phyloP scores from a whole-genome alignment of 2,888 invertebrate species.

The Leucania comma region DNA sequence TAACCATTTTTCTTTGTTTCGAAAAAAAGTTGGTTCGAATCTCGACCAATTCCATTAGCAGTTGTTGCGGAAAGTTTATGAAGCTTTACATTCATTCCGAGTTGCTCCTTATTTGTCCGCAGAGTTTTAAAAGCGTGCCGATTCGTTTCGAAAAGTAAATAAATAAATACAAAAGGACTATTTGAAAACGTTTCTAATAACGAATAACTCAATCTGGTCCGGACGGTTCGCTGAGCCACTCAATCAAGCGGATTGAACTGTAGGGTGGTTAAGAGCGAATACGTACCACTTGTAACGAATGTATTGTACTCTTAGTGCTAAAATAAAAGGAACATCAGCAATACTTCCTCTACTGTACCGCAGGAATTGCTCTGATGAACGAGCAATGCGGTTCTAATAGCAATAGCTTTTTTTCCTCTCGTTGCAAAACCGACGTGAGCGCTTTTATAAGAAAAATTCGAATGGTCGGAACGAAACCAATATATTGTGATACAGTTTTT shows the following conservation, averaged over 20 bases:
- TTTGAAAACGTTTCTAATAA: conserved; percentile 71
- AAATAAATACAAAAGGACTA: conserved; percentile 67
- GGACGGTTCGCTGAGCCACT: conserved; percentile 73
- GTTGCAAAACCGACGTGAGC: conserved; percentile 71
- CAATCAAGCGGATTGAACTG: conserved; percentile 82
- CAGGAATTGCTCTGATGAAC: conserved; percentile 86
- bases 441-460: conserved; percentile 77
- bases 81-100: conserved; percentile 75
- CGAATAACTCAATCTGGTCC: conserved; percentile 71
- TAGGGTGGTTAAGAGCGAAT: conserved; percentile 70
- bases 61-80: conserved; percentile 75
- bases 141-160: conserved; percentile 63
- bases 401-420: conserved; percentile 78
- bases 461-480: conserved; percentile 65
- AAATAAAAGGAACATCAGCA: conserved; percentile 83
- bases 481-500: conserved; percentile 63
- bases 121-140: conserved; percentile 68
- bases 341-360: conserved; percentile 80
- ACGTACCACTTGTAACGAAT: conserved; percentile 82
- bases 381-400: conserved; percentile 85
- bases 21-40: conserved; percentile 68
- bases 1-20: conserved; percentile 71
- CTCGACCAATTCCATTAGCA: conserved; percentile 78
- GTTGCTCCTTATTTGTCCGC: conserved; percentile 69
- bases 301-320: conserved; percentile 85